These are phyloP conservation scores for Collichthys lucidus DNA, from an alignment of 2,113 vertebrate genomes.

Conservation along the genomic window DNA sequence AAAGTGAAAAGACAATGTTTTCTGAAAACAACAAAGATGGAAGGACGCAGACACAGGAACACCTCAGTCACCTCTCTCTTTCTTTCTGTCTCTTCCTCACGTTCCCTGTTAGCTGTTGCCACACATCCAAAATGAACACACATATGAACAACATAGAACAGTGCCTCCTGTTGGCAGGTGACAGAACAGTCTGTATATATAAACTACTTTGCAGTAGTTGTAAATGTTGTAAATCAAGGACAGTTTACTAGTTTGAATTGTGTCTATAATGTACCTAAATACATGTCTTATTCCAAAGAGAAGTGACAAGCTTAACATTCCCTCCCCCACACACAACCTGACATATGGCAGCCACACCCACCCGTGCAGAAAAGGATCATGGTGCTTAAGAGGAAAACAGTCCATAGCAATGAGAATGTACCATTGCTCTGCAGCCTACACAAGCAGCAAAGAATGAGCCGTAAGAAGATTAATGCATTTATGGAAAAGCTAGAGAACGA, in stretches of 20 bases:
- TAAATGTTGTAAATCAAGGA: background rate
- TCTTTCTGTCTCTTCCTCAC: too few species aligned
- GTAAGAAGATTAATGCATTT: slow-evolving; percentile 87
- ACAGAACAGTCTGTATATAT: background rate
- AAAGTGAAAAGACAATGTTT: too few species aligned
- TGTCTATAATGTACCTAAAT: background rate
- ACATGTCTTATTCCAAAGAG: background rate
- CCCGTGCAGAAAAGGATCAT: background rate
- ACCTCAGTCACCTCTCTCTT: too few species aligned
- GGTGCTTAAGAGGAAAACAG: slow-evolving; percentile 7
- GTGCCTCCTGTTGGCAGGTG: too few species aligned
- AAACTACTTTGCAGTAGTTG: background rate
- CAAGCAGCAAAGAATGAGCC: slow-evolving; percentile 77
- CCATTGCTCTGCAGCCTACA: slow-evolving; percentile 51
- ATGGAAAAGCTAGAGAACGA: slow-evolving; percentile 82
- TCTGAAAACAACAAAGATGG: too few species aligned
- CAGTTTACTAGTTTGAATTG: background rate
- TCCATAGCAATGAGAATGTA: slow-evolving; percentile 54
- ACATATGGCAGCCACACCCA: slow-evolving; percentile 39
- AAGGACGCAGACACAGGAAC: too few species aligned
- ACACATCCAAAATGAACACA: too few species aligned
- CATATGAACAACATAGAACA: too few species aligned
- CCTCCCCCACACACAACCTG: background rate
- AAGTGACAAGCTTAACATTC: background rate
- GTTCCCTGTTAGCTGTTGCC: too few species aligned